Evolutionary conservation across 37 sponge, comb jelly and placozoan species (phyloP).

Genomic region (Diacarnus erythraeanus): DNA sequence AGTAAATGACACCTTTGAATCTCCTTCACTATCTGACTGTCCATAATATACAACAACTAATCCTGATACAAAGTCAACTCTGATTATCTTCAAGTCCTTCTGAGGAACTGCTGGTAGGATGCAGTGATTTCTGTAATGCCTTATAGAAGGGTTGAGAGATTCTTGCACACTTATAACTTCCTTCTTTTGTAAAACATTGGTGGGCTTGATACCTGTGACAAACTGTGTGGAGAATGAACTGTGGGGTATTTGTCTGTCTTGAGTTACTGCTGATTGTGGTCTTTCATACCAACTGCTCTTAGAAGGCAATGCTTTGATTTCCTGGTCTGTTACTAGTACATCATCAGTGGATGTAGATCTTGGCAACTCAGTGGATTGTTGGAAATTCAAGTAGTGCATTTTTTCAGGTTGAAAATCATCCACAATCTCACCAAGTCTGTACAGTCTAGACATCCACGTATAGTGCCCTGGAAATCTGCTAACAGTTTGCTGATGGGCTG

Average conservation of each 20-base stretch:
- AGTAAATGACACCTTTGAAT: no score
- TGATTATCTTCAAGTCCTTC: neutral
- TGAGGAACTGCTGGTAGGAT: slow-evolving; percentile 16
- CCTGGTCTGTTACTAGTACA: no score
- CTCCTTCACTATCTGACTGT: neutral
- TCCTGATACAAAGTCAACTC: slow-evolving; percentile 12
- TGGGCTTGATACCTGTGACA: slow-evolving; percentile 21
- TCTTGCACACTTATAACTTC: neutral
- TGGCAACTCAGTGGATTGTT: neutral
- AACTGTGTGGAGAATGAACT: neutral
- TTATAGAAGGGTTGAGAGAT: neutral
- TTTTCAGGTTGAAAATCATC: slow-evolving; percentile 14
- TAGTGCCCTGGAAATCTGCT: slow-evolving; percentile 13
- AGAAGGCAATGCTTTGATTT: neutral
- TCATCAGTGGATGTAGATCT: neutral
- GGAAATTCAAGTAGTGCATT: slow-evolving; percentile 9
- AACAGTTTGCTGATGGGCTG: neutral
- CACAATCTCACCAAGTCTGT: neutral
- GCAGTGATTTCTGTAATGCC: slow-evolving; percentile 17
- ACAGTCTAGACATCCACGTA: slow-evolving; percentile 13
- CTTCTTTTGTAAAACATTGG: neutral
- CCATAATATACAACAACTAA: slow-evolving; percentile 48
- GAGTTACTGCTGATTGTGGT: slow-evolving; percentile 8
- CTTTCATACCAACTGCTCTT: slow-evolving; percentile 31
- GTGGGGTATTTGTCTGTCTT: neutral